These are phyloP conservation scores for Molorchus minor DNA, from an alignment of 2,888 invertebrate genomes.

Conservation along the genomic window DNA sequence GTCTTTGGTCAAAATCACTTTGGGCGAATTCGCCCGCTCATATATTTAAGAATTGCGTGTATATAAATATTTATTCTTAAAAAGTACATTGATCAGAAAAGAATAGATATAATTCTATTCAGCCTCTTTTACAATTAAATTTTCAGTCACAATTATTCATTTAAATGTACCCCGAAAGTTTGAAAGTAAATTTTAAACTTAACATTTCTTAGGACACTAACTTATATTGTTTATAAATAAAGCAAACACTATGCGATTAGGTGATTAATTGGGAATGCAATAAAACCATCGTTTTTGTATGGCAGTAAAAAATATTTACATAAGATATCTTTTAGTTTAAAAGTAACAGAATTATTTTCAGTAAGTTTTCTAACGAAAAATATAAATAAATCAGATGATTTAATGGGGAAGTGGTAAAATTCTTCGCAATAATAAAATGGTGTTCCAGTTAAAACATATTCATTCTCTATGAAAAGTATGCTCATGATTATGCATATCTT, in stretches of 20 bases:
- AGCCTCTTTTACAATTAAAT: no score
- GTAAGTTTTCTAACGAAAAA: conserved; percentile 1
- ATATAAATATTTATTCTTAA: neutral
- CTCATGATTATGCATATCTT: neutral
- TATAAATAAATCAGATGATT: neutral
- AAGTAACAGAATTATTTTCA: neutral
- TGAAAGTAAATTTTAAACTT: no score
- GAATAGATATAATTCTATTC: no score
- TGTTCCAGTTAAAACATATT: neutral
- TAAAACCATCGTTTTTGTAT: neutral
- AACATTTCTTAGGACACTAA: no score
- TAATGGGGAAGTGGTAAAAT: neutral
- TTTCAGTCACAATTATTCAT: no score
- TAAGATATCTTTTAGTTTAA: neutral
- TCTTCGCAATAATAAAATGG: neutral
- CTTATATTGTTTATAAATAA: no score
- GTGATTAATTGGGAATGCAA: neutral
- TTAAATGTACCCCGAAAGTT: no score
- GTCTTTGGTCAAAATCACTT: no score
- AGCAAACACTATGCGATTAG: no score
- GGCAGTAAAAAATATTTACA: neutral
- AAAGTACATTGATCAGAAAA: no score
- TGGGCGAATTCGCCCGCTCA: no score
- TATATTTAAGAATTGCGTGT: neutral
- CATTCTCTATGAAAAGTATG: neutral